Base-by-base conservation (phyloP, 2,113 vertebrate genomes). In the Lepisosteus osseus region DNA sequence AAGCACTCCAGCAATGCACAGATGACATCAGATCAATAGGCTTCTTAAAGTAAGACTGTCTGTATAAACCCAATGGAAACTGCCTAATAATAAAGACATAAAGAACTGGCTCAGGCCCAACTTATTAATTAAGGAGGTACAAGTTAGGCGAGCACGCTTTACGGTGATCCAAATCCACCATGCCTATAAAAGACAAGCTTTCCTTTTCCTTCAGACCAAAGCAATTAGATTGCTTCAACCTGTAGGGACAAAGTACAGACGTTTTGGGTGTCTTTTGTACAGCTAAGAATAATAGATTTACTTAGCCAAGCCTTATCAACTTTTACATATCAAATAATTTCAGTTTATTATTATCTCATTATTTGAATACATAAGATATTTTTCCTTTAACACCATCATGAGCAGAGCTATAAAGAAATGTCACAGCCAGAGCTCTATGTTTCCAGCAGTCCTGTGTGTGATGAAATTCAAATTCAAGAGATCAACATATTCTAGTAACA, bases 11-110 rank as follows among this genome's bases (percentile, higher is more conserved):
- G 87, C 85, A 88, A 87, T 54, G 84, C 79, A 85, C 82, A 78
- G 85, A 85, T 86, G 84, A 80, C 80, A 86, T 80, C 78, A 81
- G 89, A 94, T 94, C 91, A 84, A 94, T 94, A 88, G 45, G 6
- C 62, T 80, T 83, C 86, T 91, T 93, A 92, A 92, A 91, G 90
- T 91, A 90, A 92, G 89, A 92, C 88, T 90, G 91, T 91, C 90
- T 92, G 89, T 86, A 82, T 74, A 44, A 84, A 79, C 87, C 90
- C 89, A 76, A 43, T 79, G 82, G 87, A 91, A 91, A 81, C 82
- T 78, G 67, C 77, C 85, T 79, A 79, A 8, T 8, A 79, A 81
- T 79, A 76, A 42, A 84, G 83, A 76, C 65, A 77, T 69, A 70
- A 83, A 82, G 72, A 78, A 80, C 84, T 92, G 93, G 92, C 90